A percentile compares a stretch with the other conserved stretches of the same genome.
Conservation (phyloP, 30 jellyfish, hydroid and myxozoan species). For the Mastigias papua region DNA sequence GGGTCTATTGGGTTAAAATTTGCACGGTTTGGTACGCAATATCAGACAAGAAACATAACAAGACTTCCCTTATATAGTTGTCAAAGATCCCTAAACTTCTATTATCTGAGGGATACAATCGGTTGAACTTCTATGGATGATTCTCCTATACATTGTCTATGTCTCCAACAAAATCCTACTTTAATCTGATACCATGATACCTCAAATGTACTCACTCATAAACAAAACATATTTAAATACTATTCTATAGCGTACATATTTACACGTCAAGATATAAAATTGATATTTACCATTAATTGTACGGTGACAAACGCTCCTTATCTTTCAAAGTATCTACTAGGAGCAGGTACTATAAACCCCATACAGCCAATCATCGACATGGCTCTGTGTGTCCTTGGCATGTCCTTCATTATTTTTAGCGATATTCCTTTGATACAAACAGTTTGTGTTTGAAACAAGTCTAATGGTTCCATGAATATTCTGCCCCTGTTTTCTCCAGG, state of each 20-base stretch:
- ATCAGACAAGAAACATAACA: no score
- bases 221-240: no score
- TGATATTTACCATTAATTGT: neutral
- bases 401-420: conserved; percentile 54
- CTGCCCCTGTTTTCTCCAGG: conserved; percentile 86
- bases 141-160: no score
- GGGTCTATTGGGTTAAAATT: no score
- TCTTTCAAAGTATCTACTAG: conserved; percentile 72
- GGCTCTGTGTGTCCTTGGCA: conserved; percentile 88
- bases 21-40: no score
- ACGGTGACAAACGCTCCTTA: neutral
- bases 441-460: conserved; percentile 63
- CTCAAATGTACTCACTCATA: neutral
- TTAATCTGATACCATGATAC: neutral
- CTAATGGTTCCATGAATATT: conserved; percentile 53
- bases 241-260: neutral
- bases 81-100: no score
- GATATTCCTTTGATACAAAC: conserved; percentile 79
- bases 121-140: no score
- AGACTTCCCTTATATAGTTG: no score
- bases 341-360: conserved; percentile 90
- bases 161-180: no score
- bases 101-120: no score
- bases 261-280: neutral
- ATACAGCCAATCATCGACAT: conserved; percentile 83